Base-by-base conservation (phyloP, 2,888 invertebrate genomes). In the Erynnis tages region DNA sequence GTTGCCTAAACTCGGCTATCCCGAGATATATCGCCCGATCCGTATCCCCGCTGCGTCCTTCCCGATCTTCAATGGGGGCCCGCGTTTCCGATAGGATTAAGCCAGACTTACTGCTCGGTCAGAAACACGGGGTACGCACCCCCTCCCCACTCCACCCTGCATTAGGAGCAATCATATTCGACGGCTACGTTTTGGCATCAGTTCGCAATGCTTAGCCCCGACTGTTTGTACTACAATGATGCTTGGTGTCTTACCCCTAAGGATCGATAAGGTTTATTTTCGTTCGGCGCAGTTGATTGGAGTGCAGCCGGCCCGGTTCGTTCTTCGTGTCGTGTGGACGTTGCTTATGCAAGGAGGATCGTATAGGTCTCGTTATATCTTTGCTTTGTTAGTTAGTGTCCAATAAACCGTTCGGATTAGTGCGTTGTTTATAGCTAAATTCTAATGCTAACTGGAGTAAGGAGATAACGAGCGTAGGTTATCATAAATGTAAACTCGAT, bases 121-220 rank as follows among this genome's bases (percentile, higher is more conserved):
- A 85, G 86, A 71, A 85, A 81, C 83, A 82, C 84, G 82, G 76
- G 75, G 80, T 77, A 79, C 79, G 80, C 82, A 58, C 58, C 62
- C 64, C 63, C 55, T 46, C 68, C 67, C 69, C 65, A 67, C 53
- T 53, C 59, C 54, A 63, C 67, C 68, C 70, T 63, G 85, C 85
- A 85, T 88, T 87, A 86, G 85, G 84, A 86, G 87, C 85, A 86
- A 87, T 87, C 88, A 89, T 87, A 87, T 87, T 86, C 86, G 85
- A 85, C 83, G 84, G 81, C 77, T 79, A 82, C 79, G 85, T 87
- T 88, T 87, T 88, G 88, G 88, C 88, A 88, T 81, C 79, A 79
- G 78, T 81, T 76, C 82, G 38, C 21, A 81, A 85, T 84, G 84
- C 87, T 85, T 85, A 82, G 80, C 75, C 77, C 71, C 71, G 65